Base-by-base conservation (phyloP, 2,888 invertebrate species). In the Gymnocheta viridis region DNA sequence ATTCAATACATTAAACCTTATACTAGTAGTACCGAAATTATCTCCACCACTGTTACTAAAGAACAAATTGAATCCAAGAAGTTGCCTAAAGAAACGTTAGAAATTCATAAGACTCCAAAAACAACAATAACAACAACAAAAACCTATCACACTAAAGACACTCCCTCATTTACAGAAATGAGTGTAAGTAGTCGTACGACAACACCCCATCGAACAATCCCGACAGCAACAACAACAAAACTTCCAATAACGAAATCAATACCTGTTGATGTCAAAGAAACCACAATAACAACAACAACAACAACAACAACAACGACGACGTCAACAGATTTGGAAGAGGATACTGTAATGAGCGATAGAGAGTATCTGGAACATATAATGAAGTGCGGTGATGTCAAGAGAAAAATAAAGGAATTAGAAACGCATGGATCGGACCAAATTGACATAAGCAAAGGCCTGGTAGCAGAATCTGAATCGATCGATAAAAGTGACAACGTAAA, bases 311-410 rank as follows among this genome's bases (percentile, higher is more conserved):
- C 24, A 49, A 32, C 60, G n/a, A 54, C 19, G 24, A 2, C 60
- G 41, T 19, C 62, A 27, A 4, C 38, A 27, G 72, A 74, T 47
- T 47, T 62, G 9, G 19, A 49, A 17, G n/a, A 24, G 0, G n/a
- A 10, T 22, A 4, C 22, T 22, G 47, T 24, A 24, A 62, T 77
- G 10, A 77, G 72, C 14, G 83, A 77, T 49, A 67, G 38, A 29
- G 79, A 74, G 60, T 88, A 88, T 73, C 84, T 90, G 85, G 88
- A 88, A 49, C 82, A 88, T 72, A 88, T 89, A 35, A 89, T 88
- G 87, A 87, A 88, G 77, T 93, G 93, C 60, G 93, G 93, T 35
- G 94, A 94, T 89, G 94, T 94, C 10, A 93, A 93, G 89, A 93
- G 93, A 14, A 93, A 93, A 88, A 92, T 94, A 64, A 92, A 92